A percentile compares a stretch with the other conserved stretches of the same genome.
Evolutionary conservation across 1,140 invertebrate species (phyloP).

Genomic region (Pseudomyrmex dendroicus): DNA sequence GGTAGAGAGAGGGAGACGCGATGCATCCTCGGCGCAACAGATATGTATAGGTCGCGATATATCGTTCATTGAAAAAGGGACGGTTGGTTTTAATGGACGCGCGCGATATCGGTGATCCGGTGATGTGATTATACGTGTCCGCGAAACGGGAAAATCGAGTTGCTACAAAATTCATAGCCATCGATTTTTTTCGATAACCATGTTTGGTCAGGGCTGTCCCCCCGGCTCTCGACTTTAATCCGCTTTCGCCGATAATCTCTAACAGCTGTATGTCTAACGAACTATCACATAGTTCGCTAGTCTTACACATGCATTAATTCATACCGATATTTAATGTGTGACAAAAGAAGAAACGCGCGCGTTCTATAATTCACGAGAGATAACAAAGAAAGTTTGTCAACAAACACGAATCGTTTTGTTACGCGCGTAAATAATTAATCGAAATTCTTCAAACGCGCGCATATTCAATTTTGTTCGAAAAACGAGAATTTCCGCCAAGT

Average conservation of each 20-base stretch:
- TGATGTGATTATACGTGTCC: slow-evolving; percentile 41
- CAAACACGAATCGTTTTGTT: not conserved
- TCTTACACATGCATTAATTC: not conserved
- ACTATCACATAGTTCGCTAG: not conserved
- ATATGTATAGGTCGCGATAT: slow-evolving; percentile 31
- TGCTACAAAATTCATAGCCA: slow-evolving; percentile 38
- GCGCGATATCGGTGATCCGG: slow-evolving; percentile 39
- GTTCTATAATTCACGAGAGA: slow-evolving; percentile 16
- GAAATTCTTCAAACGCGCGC: not conserved
- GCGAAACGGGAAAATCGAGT: slow-evolving; percentile 43
- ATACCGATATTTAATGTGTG: not conserved
- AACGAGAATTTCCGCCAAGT: too few relatives aligned
- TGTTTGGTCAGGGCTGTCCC: not conserved
- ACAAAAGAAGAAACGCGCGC: not conserved
- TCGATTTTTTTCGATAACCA: slow-evolving; percentile 24
- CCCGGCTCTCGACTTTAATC: not conserved
- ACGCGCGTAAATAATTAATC: not conserved
- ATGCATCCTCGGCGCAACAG: slow-evolving; percentile 23
- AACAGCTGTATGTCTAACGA: not conserved
- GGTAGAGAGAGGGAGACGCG: not conserved
- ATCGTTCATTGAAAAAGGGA: slow-evolving; percentile 40
- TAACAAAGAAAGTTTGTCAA: slow-evolving; percentile 24
- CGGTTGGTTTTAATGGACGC: slow-evolving; percentile 33
- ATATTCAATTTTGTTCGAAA: not conserved
- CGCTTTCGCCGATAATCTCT: not conserved